phyloP scores from a whole-genome alignment of 2,888 invertebrate genomes.

The Drosophila setosimentum region DNA sequence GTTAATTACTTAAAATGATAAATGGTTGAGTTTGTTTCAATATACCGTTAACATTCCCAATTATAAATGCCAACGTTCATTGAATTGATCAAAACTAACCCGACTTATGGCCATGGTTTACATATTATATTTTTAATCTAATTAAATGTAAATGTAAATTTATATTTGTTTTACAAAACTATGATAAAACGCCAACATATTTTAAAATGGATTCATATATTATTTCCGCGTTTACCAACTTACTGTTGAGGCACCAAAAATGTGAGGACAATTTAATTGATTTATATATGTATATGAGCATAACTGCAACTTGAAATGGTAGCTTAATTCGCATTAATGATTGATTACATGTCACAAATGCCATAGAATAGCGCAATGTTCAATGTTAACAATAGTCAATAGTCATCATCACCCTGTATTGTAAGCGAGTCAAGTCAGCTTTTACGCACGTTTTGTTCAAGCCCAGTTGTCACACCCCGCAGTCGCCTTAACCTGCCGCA shows the following conservation, averaged over 20 bases:
- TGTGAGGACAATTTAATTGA: not conserved
- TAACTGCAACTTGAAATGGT: not conserved
- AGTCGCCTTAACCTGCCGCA: not conserved
- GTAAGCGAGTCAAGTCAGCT: conserved; percentile 41
- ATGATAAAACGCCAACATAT: not conserved
- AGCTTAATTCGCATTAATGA: conserved; percentile 15
- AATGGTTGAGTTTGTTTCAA: no score
- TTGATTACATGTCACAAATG: conserved; percentile 34
- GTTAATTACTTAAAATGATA: not conserved
- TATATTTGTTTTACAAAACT: not conserved
- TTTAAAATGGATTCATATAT: not conserved
- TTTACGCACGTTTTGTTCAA: conserved; percentile 62
- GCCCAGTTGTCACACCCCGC: conserved; percentile 3
- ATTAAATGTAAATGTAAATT: not conserved
- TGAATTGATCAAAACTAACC: not conserved
- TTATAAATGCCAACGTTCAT: not conserved
- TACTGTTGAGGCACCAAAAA: not conserved
- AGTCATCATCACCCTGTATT: conserved; percentile 65
- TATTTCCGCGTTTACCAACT: not conserved
- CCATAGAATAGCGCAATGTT: conserved; percentile 3
- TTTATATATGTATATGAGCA: not conserved
- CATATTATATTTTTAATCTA: not conserved
- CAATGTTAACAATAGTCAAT: conserved; percentile 4
- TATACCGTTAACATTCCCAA: not conserved
- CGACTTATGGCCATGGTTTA: not conserved